Evolutionary conservation across 2,113 vertebrate genomes (phyloP).

Genomic region (Xenopus borealis): DNA sequence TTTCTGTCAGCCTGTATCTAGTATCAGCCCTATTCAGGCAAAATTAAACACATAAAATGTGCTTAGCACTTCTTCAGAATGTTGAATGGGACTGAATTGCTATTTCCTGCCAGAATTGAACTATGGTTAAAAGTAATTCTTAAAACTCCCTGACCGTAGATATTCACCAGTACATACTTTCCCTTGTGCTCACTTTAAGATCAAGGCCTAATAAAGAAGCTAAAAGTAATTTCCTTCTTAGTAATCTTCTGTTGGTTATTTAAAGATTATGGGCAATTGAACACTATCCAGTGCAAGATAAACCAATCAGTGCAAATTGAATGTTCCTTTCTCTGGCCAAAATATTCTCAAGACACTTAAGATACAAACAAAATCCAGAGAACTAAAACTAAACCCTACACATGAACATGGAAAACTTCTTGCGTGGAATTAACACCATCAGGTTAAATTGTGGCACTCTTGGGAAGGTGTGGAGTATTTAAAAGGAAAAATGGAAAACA

Average conservation of each 20-base stretch:
- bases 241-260: neutral
- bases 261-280: neutral
- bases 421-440: too few species aligned
- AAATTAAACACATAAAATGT: constrained; percentile 5
- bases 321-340: neutral
- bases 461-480: too few species aligned
- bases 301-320: neutral
- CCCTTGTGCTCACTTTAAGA: neutral
- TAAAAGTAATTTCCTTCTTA: neutral
- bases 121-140: neutral
- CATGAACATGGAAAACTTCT: neutral
- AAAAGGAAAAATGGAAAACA: too few species aligned
- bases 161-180: neutral
- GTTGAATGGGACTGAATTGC: neutral
- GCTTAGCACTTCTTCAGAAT: constrained; percentile 1
- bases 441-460: too few species aligned
- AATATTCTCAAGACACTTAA: neutral
- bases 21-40: neutral
- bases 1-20: neutral
- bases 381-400: neutral
- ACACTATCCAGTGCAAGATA: neutral
- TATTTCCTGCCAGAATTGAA: neutral
- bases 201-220: neutral
- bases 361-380: neutral
- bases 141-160: neutral